A percentile compares a stretch with the other conserved stretches of the same genome.
Conservation (phyloP, 2,888 invertebrate genomes). For the Selenia dentaria region DNA sequence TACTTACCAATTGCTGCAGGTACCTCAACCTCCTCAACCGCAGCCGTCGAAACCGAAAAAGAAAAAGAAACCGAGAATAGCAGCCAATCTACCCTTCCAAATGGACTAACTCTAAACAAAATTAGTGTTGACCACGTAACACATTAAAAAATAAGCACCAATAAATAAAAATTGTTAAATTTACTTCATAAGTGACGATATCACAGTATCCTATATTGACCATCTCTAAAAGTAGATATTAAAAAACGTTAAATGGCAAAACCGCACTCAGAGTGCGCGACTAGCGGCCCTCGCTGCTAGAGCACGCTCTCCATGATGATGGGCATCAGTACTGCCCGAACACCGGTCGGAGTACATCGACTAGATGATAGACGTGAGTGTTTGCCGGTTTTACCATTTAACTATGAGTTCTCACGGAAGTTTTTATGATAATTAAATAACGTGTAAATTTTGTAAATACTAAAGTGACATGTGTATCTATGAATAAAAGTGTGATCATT, state of each 20-base stretch:
- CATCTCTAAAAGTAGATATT: no score
- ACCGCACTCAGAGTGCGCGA: no score
- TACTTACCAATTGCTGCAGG: constrained; percentile 30
- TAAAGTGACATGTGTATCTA: constrained; percentile 50
- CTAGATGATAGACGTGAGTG: no score
- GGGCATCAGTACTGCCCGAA: no score
- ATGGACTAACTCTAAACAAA: constrained; percentile 52
- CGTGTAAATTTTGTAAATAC: constrained; percentile 65
- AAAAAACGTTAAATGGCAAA: no score
- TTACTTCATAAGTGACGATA: constrained; percentile 2
- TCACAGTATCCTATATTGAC: no score
- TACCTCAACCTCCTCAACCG: constrained; percentile 42
- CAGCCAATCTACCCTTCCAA: constrained; percentile 75
- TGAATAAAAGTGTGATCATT: constrained; percentile 40
- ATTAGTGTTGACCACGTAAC: constrained; percentile 23
- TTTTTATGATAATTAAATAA: no score
- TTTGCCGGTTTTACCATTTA: no score
- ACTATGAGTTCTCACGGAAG: no score
- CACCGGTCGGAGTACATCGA: no score
- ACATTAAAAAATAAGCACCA: constrained; percentile 12
- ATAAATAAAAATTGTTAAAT: constrained; percentile 12
- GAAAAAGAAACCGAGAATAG: constrained; percentile 73
- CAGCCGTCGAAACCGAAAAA: constrained; percentile 49
- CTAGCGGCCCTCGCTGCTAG: no score
- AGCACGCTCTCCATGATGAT: no score